Evolutionary conservation across 2,797 vertebrate genomes (phyloP).

Genomic region (Cryptoblepharus egeriae): DNA sequence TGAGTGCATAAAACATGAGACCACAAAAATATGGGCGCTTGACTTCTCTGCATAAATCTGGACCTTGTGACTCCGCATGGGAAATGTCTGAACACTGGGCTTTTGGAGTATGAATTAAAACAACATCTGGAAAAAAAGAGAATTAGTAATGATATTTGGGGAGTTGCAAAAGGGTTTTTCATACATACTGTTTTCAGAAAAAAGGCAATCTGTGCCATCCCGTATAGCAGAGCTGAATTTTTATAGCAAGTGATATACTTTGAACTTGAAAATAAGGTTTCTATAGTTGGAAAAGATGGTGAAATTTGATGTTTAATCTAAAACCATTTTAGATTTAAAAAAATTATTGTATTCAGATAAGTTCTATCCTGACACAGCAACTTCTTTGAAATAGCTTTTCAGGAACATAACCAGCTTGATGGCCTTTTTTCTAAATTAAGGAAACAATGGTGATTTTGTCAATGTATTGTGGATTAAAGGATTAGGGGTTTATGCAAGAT

Average conservation of each 20-base stretch:
- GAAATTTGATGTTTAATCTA: slow-evolving; percentile 36
- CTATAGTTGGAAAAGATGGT: slow-evolving; percentile 35
- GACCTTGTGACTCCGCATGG: slow-evolving; percentile 52
- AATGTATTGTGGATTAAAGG: neutral
- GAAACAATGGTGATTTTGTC: neutral
- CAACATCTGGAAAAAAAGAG: slow-evolving; percentile 55
- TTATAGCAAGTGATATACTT: slow-evolving; percentile 28
- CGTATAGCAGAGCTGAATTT: slow-evolving; percentile 32
- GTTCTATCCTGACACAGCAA: slow-evolving; percentile 25
- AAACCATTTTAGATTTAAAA: slow-evolving; percentile 3
- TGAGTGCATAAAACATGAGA: slow-evolving; percentile 35
- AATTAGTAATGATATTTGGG: slow-evolving; percentile 37
- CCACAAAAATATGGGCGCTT: slow-evolving; percentile 41
- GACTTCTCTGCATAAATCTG: slow-evolving; percentile 51
- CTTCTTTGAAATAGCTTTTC: neutral
- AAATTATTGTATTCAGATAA: neutral
- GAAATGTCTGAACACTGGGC: slow-evolving; percentile 53
- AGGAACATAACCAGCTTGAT: neutral
- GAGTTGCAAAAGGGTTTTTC: slow-evolving; percentile 52
- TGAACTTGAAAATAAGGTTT: slow-evolving; percentile 30
- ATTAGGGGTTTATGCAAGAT: neutral
- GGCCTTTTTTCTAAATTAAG: neutral
- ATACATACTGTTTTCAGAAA: slow-evolving; percentile 43
- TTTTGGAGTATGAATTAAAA: slow-evolving; percentile 27
- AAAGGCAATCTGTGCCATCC: slow-evolving; percentile 43